Evolutionary conservation across 1,140 invertebrate species (phyloP), one percentile per base, ranked within the genome.

Genomic region (Psix sp.): DNA sequence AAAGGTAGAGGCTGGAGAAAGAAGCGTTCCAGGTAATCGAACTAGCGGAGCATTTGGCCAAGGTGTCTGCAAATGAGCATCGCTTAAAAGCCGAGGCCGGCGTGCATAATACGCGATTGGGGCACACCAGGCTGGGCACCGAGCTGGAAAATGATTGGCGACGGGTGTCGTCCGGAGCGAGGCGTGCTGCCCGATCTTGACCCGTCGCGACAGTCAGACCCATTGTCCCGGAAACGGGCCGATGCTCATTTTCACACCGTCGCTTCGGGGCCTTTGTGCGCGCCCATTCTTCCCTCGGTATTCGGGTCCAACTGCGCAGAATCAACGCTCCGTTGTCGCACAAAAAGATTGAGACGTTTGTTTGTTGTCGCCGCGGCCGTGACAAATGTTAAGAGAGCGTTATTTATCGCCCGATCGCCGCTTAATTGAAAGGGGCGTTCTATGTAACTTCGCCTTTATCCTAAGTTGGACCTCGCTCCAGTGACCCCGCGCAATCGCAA

Each of bases 61-160:
- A 79, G 77, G 77, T 77, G 77, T 79, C 72, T 71, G 77, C 54
- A 71, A 78, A 78, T 75, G 77, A 78, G 66, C 77, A 79, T 77
- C 77, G 56, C 51, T 70, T 70, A 68, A 75, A 62, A 49, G 67
- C 57, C 35, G 38, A 45, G 60, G 48, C 21, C 42, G 63, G 16
- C 42, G 31, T 24, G 46, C 20, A 74, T 62, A 73, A 70, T 71
- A 49, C 54, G 17, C 4, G 5, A 20, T 46, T 26, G 20, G 17
- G 35, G 11, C n/a, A 14, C 29, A 46, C 48, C 49, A 67, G 74
- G 63, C 66, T 57, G 51, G 24, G 14, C 76, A 77, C 20, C 74
- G 70, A 63, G 48, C 59, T 74, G 76, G 77, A 79, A 77, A 77
- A 79, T 79, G 62, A 72, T 71, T 60, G 54, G 57, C 60, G 77